A percentile compares a stretch with the other conserved stretches of the same genome.
phyloP scores from a whole-genome alignment of 2,797 vertebrate genomes.

The Tiaroga cobitis region DNA sequence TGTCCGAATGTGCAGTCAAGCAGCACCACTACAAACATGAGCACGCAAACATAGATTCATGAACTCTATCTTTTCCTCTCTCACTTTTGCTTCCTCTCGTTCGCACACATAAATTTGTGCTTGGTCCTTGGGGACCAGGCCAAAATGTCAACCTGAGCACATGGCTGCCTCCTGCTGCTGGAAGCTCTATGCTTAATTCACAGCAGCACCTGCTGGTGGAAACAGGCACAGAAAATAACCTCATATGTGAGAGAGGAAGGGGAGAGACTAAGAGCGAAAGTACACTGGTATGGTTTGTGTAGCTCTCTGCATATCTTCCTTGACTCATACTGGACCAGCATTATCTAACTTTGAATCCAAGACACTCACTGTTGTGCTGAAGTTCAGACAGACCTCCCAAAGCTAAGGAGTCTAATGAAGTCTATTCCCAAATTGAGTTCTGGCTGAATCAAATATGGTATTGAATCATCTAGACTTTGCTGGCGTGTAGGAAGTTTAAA shows the following conservation, averaged over 20 bases:
- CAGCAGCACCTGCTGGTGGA: constrained; percentile 86
- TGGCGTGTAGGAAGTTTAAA: constrained; percentile 75
- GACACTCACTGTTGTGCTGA: constrained; percentile 67
- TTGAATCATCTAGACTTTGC: constrained; percentile 76
- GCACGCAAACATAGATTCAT: constrained; percentile 56
- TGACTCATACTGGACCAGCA: constrained; percentile 68
- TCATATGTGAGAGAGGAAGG: constrained; percentile 40
- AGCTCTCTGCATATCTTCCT: constrained; percentile 61
- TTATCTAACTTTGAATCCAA: constrained; percentile 75
- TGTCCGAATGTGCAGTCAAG: constrained; percentile 59
- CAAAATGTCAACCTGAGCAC: constrained; percentile 79
- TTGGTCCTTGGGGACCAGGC: constrained; percentile 74
- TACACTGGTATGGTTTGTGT: constrained; percentile 39
- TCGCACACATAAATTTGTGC: constrained; percentile 35
- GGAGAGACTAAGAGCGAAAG: constrained; percentile 6
- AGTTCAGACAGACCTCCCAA: constrained; percentile 72
- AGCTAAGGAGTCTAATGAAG: constrained; percentile 79
- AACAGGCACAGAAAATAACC: constrained; percentile 69
- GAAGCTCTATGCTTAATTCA: constrained; percentile 82
- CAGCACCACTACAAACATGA: constrained; percentile 54
- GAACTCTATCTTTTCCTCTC: constrained; percentile 42
- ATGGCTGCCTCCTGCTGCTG: constrained; percentile 73
- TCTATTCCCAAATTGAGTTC: constrained; percentile 81
- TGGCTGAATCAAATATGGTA: constrained; percentile 78
- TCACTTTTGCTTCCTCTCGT: constrained; percentile 9